A percentile compares a stretch with the other conserved stretches of the same genome.
Evolutionary conservation across 53 echinoderm and acorn worm genomes (phyloP).

Genomic region (Apostichopus leukothele): DNA sequence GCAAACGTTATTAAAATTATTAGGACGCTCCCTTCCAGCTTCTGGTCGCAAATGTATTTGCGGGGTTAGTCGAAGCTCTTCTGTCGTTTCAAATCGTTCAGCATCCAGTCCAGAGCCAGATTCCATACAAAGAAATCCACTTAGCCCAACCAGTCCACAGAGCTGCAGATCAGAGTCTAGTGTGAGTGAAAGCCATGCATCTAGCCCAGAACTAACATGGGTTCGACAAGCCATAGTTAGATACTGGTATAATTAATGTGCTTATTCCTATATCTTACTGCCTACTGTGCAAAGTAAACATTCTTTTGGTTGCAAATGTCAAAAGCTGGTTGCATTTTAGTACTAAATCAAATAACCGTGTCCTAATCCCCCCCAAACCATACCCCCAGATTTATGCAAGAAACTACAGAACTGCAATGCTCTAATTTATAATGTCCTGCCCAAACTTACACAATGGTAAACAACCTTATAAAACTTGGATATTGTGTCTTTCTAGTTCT

Average conservation of each 20-base stretch:
- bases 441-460: too few species aligned
- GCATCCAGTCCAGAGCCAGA: constrained; percentile 86
- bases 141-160: constrained; percentile 77
- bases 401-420: too few species aligned
- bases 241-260: constrained; percentile 91
- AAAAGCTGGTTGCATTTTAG: too few species aligned
- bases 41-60: constrained; percentile 89
- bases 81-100: constrained; percentile 90
- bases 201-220: constrained; percentile 97
- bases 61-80: constrained; percentile 92
- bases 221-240: constrained; percentile 87
- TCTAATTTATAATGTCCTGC: too few species aligned
- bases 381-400: too few species aligned
- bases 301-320: too few species aligned
- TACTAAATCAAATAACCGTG: too few species aligned
- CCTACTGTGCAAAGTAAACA: too few species aligned
- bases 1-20: constrained; percentile 80
- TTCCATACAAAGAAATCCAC: constrained; percentile 61
- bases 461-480: too few species aligned
- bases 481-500: too few species aligned
- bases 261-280: too few species aligned
- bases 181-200: constrained; percentile 80
- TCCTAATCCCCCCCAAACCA: too few species aligned
- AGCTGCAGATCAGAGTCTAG: constrained; percentile 80
- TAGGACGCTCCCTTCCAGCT: constrained; percentile 88